phyloP scores from a whole-genome alignment of 2,113 vertebrate species.

The Oryzias javanicus region DNA sequence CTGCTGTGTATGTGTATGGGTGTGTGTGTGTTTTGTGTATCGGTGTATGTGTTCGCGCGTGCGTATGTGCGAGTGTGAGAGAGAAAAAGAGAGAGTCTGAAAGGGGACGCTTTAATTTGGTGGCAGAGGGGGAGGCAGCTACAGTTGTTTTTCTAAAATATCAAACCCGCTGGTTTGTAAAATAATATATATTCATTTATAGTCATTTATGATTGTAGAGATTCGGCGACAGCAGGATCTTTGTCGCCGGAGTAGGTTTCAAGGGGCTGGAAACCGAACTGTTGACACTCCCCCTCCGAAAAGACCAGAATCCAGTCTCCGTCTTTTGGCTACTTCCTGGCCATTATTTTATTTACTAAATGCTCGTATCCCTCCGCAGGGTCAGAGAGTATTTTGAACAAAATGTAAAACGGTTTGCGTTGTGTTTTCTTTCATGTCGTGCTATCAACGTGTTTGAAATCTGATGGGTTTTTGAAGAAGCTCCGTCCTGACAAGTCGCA shows the following conservation, averaged over 20 bases:
- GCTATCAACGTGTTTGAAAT: background rate
- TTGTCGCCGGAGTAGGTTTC: slow-evolving; percentile 35
- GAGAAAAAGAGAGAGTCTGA: background rate
- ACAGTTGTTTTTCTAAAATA: background rate
- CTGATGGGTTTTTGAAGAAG: background rate
- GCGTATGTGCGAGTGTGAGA: background rate
- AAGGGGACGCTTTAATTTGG: background rate
- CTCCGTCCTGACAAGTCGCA: background rate
- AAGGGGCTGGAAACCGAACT: slow-evolving; percentile 20
- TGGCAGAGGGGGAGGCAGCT: background rate
- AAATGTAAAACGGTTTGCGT: slow-evolving; percentile 52
- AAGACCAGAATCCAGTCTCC: slow-evolving; percentile 30
- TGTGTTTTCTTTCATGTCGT: background rate
- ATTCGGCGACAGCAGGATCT: too few species aligned
- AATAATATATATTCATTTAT: background rate
- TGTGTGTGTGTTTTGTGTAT: background rate
- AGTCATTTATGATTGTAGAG: too few species aligned
- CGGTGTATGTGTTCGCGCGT: background rate
- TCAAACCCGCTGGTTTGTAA: background rate
- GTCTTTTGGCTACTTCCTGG: slow-evolving; percentile 28
- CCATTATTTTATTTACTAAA: slow-evolving; percentile 82
- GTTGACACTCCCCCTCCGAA: slow-evolving; percentile 16
- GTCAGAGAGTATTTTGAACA: slow-evolving; percentile 80
- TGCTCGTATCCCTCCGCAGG: slow-evolving; percentile 79
- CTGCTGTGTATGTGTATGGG: background rate